Evolutionary conservation across 1,140 invertebrate species (phyloP), one percentile per base, ranked within the genome.

Genomic region (Aphelinus certus): DNA sequence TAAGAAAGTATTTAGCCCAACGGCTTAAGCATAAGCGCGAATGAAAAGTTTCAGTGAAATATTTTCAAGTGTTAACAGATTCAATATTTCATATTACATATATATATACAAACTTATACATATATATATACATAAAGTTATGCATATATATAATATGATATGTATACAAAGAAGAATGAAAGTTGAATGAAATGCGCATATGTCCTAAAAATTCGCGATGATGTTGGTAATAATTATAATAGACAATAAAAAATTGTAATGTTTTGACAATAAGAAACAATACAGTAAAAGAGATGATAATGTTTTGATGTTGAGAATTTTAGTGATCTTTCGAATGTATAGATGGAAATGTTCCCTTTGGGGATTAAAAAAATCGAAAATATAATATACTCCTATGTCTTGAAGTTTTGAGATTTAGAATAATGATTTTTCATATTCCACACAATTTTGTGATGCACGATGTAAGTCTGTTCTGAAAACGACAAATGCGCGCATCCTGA

Each of bases 1-100:
- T 87, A 84, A 80, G 86, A 88, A 88, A 88, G 85, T 88, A 87
- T 77, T 84, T 86, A 87, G 82, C 47, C n/a, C 49, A 67, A 86
- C 87, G 86, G 83, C 49, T 82, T 75, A 84, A 85, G 79, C 51
- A 73, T 80, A 81, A 81, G 81, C 70, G 62, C 77, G 83, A 79
- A 78, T 77, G 82, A 84, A 76, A 81, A 82, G 81, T 83, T 77
- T 83, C 86, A 85, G 80, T 71, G 66, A 81, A 76, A 87, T 87
- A 87, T 88, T 87, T 87, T 87, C 82, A 86, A 86, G 81, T 85
- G 62, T 79, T 85, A 84, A 84, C 81, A 83, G 81, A 85, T 81
- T 86, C 83, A 83, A 87, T 83, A 85, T 86, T 86, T 86, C 82
- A 76, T 76, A 77, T 73, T 74, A 78, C 60, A 76, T 76, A 79